Evolutionary conservation across 2,113 vertebrate species (phyloP).

Genomic region (Trematomus loennbergii): DNA sequence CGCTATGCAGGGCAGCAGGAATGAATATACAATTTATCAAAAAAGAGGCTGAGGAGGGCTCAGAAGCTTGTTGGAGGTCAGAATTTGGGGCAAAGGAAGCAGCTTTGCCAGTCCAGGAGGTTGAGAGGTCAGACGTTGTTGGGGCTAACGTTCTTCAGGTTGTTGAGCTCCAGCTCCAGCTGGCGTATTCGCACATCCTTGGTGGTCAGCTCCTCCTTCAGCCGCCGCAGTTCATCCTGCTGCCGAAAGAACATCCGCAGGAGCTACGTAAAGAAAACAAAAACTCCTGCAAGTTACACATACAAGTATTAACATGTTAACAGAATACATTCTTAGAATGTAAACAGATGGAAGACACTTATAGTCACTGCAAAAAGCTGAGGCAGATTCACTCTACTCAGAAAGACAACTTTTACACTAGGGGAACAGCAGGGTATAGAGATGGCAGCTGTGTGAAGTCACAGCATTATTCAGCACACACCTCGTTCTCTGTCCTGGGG

Average conservation of each 20-base stretch:
- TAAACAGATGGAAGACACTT: not conserved
- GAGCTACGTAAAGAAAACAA: conserved; percentile 81
- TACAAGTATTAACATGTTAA: not conserved
- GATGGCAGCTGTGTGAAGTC: not conserved
- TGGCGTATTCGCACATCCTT: conserved; percentile 94
- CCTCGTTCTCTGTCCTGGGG: conserved; percentile 96
- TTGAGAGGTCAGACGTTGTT: conserved; percentile 89
- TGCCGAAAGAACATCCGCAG: conserved; percentile 98
- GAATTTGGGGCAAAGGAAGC: conserved; percentile 49
- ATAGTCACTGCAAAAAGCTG: too few species aligned
- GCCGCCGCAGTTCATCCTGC: conserved; percentile 93
- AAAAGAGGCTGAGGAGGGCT: conserved; percentile 48
- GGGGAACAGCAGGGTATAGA: not conserved
- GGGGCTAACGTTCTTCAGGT: conserved; percentile 91
- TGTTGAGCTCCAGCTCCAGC: conserved; percentile 96
- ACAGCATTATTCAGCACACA: conserved; percentile 4
- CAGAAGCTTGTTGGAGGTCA: conserved; percentile 68
- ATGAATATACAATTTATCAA: conserved; percentile 52
- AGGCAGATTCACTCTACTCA: too few species aligned
- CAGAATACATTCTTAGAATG: not conserved
- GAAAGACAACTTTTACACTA: not conserved
- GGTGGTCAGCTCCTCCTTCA: conserved; percentile 93
- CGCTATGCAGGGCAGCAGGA: conserved; percentile 41
- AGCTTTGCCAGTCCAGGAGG: conserved; percentile 60
- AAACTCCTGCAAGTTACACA: not conserved